phyloP scores from a whole-genome alignment of 1,140 invertebrate genomes.

The Drosophila sp. region DNA sequence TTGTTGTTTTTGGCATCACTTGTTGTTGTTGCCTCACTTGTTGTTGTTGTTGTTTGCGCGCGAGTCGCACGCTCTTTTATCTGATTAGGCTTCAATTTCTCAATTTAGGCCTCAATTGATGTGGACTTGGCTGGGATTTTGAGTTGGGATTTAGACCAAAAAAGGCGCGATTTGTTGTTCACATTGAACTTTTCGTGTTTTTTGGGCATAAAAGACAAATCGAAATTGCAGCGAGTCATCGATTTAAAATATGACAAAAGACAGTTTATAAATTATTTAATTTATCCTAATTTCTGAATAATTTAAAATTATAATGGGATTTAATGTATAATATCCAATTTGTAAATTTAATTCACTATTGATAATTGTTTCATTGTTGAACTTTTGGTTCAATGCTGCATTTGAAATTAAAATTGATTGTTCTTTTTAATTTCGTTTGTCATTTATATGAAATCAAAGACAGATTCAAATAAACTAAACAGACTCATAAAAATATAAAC shows the following conservation, averaged over 20 bases:
- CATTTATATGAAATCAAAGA: too few species aligned
- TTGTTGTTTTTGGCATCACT: constrained; percentile 35
- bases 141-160: constrained; percentile 26
- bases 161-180: constrained; percentile 56
- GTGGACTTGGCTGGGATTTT: constrained; percentile 32
- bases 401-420: too few species aligned
- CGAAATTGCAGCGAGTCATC: constrained; percentile 13
- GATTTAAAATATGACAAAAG: neutral
- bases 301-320: too few species aligned
- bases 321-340: too few species aligned
- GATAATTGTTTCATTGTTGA: too few species aligned
- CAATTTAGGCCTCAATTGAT: constrained; percentile 72
- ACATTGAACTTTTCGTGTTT: constrained; percentile 75
- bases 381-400: too few species aligned
- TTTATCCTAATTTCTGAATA: too few species aligned
- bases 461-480: too few species aligned
- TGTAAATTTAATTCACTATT: too few species aligned
- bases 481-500: too few species aligned
- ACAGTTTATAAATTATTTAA: too few species aligned
- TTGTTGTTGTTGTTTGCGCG: constrained; percentile 27
- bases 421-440: too few species aligned
- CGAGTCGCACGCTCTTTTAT: constrained; percentile 77
- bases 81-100: constrained; percentile 81
- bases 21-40: constrained; percentile 33
- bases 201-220: neutral